Percentiles rank a stretch among this genome's conserved stretches.
phyloP scores from a whole-genome alignment of 2,113 vertebrate species.

The Numida meleagris region DNA sequence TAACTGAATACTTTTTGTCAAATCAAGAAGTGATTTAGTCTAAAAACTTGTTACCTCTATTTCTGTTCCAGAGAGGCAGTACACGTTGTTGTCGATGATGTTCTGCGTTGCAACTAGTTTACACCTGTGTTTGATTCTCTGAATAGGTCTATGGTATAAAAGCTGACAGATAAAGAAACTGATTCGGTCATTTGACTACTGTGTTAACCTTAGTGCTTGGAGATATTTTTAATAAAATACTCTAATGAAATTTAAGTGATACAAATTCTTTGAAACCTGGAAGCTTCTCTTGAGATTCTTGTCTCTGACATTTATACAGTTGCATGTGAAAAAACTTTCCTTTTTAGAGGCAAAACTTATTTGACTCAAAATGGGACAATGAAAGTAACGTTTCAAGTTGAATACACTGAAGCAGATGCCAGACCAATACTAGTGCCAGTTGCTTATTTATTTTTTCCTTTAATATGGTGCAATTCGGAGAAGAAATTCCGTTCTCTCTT shows the following conservation, averaged over 20 bases:
- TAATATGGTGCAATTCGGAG: conserved; percentile 9
- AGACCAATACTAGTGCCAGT: conserved; percentile 20
- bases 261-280: not conserved
- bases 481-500: conserved; percentile 31
- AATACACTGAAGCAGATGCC: conserved; percentile 22
- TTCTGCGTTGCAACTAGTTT: not conserved
- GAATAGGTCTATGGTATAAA: not conserved
- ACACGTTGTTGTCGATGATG: not conserved
- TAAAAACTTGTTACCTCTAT: not conserved
- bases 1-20: not conserved
- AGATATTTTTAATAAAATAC: not conserved
- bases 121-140: not conserved
- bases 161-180: not conserved
- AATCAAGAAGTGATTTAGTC: not conserved
- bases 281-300: not conserved
- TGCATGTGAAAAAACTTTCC: not conserved
- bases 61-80: not conserved
- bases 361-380: conserved; percentile 8
- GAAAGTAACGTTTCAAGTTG: conserved; percentile 35
- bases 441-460: conserved; percentile 18
- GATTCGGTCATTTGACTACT: not conserved
- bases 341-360: not conserved
- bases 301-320: not conserved
- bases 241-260: not conserved
- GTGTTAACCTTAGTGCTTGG: not conserved